Conservation (phyloP, 2,113 vertebrate species). For the Cyanistes caeruleus region DNA sequence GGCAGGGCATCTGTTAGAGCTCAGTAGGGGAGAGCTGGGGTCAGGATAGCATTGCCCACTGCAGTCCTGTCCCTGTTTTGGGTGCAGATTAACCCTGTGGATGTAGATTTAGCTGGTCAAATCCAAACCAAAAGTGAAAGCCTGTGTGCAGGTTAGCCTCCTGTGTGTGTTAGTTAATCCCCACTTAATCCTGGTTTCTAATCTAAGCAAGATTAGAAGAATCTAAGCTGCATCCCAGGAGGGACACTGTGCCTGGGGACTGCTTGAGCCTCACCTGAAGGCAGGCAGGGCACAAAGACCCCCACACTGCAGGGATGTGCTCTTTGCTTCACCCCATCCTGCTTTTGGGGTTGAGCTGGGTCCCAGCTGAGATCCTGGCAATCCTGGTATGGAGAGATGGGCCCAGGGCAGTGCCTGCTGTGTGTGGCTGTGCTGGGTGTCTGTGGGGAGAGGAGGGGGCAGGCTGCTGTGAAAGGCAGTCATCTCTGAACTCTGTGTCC, state of each 20-base stretch:
- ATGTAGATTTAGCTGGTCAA: neutral
- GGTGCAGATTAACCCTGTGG: fast-evolving
- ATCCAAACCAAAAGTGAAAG: constrained; percentile 36
- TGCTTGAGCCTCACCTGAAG: neutral
- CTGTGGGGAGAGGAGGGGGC: neutral
- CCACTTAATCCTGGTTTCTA: constrained; percentile 11
- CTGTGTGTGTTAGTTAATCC: constrained; percentile 1
- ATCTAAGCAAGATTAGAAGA: neutral
- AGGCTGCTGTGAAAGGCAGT: neutral
- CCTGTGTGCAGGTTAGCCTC: neutral
- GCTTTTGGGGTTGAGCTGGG: neutral
- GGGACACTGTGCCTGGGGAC: neutral
- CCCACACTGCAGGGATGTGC: neutral
- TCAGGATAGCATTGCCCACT: neutral
- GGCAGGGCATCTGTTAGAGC: neutral
- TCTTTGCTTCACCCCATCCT: neutral
- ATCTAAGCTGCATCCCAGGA: neutral
- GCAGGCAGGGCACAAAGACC: neutral
- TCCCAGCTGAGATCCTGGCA: neutral
- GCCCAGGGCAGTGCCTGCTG: neutral
- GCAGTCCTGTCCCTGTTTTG: fast-evolving
- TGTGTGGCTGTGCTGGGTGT: no score
- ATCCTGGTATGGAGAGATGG: neutral
- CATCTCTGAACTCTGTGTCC: neutral
- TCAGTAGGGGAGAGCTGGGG: neutral